phyloP scores from a whole-genome alignment of 1,140 invertebrate species.

The Maniola jurtina region DNA sequence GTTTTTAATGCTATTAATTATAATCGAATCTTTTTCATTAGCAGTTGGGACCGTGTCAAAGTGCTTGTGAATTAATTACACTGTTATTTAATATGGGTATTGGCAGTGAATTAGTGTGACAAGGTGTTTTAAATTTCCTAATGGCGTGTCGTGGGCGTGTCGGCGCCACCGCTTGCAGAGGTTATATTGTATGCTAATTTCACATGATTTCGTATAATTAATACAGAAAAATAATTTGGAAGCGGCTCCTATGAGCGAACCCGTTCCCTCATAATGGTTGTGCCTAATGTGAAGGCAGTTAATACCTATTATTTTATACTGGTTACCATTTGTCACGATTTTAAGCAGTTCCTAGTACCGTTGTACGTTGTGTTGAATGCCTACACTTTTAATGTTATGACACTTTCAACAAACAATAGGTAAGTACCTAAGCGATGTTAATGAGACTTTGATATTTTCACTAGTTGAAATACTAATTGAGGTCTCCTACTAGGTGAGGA shows the following conservation, averaged over 20 bases:
- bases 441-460: constrained; percentile 13
- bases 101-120: constrained; percentile 19
- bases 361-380: constrained; percentile 25
- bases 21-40: constrained; percentile 26
- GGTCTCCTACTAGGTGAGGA: too few relatives aligned
- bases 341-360: constrained; percentile 40
- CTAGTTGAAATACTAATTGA: constrained; percentile 1
- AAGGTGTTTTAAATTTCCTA: constrained; percentile 24
- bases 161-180: constrained; percentile 56
- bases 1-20: constrained; percentile 29
- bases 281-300: constrained; percentile 16
- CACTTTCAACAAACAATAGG: constrained; percentile 26
- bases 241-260: constrained; percentile 51
- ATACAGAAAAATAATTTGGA: constrained; percentile 58
- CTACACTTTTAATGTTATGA: constrained; percentile 23
- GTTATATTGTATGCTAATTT: constrained; percentile 72
- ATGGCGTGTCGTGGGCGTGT: constrained; percentile 46
- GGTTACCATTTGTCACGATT: constrained; percentile 43
- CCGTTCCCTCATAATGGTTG: constrained; percentile 41
- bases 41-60: constrained; percentile 14
- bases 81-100: constrained; percentile 9
- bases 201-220: constrained; percentile 61
- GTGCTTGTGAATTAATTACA: constrained; percentile 4
- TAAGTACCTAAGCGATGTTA: constrained; percentile 5
- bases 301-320: constrained; percentile 38